These are phyloP conservation scores for Columba guinea DNA, from an alignment of 2,797 vertebrate genomes.

Conservation along the genomic window DNA sequence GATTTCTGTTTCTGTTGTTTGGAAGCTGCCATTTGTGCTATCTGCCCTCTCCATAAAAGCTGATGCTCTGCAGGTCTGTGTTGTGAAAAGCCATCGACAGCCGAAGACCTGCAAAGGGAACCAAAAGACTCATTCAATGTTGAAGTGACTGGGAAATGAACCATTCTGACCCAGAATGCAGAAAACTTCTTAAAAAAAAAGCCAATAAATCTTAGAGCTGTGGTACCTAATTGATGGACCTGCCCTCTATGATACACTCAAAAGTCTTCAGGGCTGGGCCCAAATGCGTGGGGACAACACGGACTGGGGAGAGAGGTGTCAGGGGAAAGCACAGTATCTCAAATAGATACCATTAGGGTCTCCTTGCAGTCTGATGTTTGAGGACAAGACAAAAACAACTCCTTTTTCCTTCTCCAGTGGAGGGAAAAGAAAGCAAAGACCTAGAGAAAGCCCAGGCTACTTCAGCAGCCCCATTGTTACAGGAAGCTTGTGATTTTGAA, in stretches of 20 bases:
- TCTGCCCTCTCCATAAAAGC: background rate
- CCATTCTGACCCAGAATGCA: background rate
- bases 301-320: background rate
- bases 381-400: background rate
- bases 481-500: background rate
- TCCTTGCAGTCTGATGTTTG: background rate
- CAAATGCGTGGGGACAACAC: background rate
- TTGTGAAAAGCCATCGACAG: background rate
- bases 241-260: background rate
- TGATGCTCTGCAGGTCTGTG: background rate
- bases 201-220: rapidly evolving
- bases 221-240: background rate
- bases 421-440: background rate
- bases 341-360: background rate
- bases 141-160: background rate
- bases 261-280: background rate
- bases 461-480: background rate
- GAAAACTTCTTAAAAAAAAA: background rate
- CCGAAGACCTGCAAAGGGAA: background rate
- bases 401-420: background rate
- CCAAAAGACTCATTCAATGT: background rate
- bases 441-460: background rate
- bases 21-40: background rate
- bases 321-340: background rate
- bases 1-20: background rate